These are phyloP conservation scores for Drosophila aff. DNA, from an alignment of 1,140 invertebrate genomes.

Conservation along the genomic window DNA sequence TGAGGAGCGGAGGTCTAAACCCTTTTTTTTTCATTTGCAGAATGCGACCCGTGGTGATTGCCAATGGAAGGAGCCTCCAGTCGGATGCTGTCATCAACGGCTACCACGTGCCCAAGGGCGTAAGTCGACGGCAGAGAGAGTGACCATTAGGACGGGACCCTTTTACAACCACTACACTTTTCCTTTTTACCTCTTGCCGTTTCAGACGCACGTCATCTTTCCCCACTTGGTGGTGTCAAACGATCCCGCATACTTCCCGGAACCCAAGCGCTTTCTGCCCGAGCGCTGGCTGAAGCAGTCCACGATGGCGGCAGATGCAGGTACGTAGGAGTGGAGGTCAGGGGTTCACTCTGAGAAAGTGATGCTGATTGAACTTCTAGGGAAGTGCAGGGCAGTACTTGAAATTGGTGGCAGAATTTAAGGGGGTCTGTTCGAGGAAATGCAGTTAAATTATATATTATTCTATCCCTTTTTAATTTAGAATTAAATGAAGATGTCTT, in stretches of 20 bases:
- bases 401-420: neutral
- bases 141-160: constrained; percentile 3
- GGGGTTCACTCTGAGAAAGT: constrained; percentile 3
- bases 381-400: neutral
- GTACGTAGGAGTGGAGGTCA: constrained; percentile 22
- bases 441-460: too few species aligned
- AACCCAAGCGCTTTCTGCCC: constrained; percentile 89
- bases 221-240: constrained; percentile 93
- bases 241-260: constrained; percentile 89
- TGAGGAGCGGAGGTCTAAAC: neutral
- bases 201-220: constrained; percentile 92
- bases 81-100: constrained; percentile 92
- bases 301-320: constrained; percentile 40
- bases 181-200: neutral
- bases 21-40: constrained; percentile 84
- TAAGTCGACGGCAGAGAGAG: constrained; percentile 85
- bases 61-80: constrained; percentile 92
- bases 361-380: neutral
- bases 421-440: neutral
- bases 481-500: neutral
- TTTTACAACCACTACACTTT: neutral
- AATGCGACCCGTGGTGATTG: constrained; percentile 95
- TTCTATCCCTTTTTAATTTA: neutral
- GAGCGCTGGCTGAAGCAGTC: constrained; percentile 90
- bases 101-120: constrained; percentile 94